Percentiles rank a stretch among this genome's conserved stretches.
These are phyloP conservation scores for Geopemphigus sp. DNA, from an alignment of 1,140 invertebrate species.

Conservation along the genomic window DNA sequence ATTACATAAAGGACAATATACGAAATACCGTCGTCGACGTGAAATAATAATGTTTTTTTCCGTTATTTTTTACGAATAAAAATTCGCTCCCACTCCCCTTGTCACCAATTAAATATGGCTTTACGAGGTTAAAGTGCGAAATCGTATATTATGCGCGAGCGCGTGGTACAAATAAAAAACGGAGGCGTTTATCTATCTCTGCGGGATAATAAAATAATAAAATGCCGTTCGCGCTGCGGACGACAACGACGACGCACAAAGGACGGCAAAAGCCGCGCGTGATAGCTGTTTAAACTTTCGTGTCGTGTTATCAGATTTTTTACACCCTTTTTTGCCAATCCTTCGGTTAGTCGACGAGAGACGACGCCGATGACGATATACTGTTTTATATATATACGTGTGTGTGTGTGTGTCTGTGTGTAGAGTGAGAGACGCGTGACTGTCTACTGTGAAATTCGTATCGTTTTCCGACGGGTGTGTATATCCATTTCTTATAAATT, in stretches of 20 bases:
- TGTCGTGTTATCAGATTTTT: conserved; percentile 22
- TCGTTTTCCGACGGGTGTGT: background rate
- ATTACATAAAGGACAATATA: too few relatives aligned
- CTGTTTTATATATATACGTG: too few relatives aligned
- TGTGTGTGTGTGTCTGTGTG: too few relatives aligned
- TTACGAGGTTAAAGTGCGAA: too few relatives aligned
- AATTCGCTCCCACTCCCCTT: too few relatives aligned
- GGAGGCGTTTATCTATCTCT: conserved; percentile 3
- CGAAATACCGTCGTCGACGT: too few relatives aligned
- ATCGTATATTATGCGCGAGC: too few relatives aligned
- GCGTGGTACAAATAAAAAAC: background rate
- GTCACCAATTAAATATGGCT: too few relatives aligned
- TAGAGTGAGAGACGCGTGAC: too few relatives aligned
- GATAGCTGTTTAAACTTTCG: conserved; percentile 14
- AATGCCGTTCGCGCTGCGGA: background rate
- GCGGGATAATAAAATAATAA: conserved; percentile 26
- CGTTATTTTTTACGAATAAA: too few relatives aligned
- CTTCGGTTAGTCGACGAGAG: background rate
- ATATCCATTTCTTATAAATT: background rate
- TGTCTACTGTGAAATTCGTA: background rate
- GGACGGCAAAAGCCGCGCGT: background rate
- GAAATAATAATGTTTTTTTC: too few relatives aligned
- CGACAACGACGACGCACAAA: background rate
- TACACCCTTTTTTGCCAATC: background rate
- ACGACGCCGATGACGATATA: too few relatives aligned